A percentile compares a stretch with the other conserved stretches of the same genome.
phyloP scores from a whole-genome alignment of 2,797 vertebrate species.

The Columba guinea region DNA sequence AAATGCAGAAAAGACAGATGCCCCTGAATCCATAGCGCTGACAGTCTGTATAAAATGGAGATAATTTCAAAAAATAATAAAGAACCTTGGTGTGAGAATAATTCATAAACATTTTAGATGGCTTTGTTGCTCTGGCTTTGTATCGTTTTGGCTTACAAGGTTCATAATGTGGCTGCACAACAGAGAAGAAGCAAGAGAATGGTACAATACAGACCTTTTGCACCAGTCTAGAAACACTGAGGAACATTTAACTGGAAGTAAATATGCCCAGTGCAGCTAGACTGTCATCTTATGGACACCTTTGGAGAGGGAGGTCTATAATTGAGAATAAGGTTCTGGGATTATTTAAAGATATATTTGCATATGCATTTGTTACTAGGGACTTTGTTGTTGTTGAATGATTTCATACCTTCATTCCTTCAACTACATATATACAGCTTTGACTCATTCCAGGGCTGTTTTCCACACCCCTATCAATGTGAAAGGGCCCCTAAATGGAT shows the following conservation, averaged over 20 bases:
- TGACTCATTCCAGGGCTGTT: background rate
- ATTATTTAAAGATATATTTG: background rate
- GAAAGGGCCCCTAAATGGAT: background rate
- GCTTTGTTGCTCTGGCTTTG: background rate
- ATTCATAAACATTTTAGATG: background rate
- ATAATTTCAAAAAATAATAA: background rate
- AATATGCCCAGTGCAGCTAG: background rate
- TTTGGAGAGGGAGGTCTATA: background rate
- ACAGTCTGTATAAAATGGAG: background rate
- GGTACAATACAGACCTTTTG: background rate
- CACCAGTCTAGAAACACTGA: background rate
- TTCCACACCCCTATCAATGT: background rate
- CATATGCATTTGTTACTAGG: background rate
- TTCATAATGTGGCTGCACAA: background rate
- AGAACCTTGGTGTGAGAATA: background rate
- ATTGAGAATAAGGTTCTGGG: background rate
- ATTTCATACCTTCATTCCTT: background rate
- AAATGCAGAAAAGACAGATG: background rate
- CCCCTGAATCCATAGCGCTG: background rate
- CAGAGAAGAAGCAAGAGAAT: background rate
- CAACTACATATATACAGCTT: background rate
- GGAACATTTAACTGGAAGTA: background rate
- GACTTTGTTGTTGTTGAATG: background rate
- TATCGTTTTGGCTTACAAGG: background rate
- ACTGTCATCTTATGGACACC: background rate